These are phyloP conservation scores for Prostheceraeus crozeri DNA, from an alignment of 2,888 invertebrate genomes.

Conservation along the genomic window DNA sequence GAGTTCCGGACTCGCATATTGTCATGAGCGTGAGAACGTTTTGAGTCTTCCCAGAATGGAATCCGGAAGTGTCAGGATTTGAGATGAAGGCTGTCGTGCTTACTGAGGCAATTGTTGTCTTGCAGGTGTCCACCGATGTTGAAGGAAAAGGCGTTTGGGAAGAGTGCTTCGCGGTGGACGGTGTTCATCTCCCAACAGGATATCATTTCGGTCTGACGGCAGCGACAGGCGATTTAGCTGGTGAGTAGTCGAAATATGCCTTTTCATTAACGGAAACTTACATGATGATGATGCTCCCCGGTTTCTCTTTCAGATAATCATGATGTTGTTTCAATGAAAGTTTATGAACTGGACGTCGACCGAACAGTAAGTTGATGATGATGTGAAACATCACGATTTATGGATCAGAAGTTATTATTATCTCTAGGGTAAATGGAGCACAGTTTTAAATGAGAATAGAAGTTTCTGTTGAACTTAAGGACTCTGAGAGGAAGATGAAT, in stretches of 20 bases:
- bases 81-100: no score
- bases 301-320: constrained; percentile 72
- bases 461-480: no score
- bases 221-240: constrained; percentile 82
- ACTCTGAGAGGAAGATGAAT: no score
- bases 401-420: no score
- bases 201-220: constrained; percentile 89
- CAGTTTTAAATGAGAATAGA: no score
- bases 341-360: constrained; percentile 79
- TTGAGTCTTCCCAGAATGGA: no score
- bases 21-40: no score
- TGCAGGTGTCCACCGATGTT: constrained; percentile 77
- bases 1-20: no score
- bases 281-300: neutral
- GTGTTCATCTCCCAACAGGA: constrained; percentile 82
- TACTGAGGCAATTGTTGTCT: constrained; percentile 42
- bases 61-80: no score
- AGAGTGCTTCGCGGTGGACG: constrained; percentile 78
- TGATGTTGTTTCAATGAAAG: constrained; percentile 79
- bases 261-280: neutral
- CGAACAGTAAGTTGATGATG: no score
- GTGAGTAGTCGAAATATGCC: constrained; percentile 45
- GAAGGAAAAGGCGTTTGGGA: constrained; percentile 87
- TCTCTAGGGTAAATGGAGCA: no score
- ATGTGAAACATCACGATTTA: no score